phyloP scores from a whole-genome alignment of 2,888 invertebrate species.

The Nephrotoma appendiculata region DNA sequence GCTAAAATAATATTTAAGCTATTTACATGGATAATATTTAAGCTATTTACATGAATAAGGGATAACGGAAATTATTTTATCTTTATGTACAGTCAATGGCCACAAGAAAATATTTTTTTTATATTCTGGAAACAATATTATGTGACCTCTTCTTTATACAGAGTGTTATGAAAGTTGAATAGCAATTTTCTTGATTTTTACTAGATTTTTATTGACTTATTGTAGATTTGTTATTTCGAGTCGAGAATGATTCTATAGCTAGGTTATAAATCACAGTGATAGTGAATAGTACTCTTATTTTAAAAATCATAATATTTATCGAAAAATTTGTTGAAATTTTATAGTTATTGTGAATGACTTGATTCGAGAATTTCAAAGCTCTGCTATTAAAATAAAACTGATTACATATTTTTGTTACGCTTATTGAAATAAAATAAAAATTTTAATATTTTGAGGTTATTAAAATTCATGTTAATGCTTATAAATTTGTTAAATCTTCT shows the following conservation, averaged over 20 bases:
- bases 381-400: neutral
- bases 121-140: neutral
- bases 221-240: neutral
- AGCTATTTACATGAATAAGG: neutral
- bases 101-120: neutral
- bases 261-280: neutral
- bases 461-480: no score
- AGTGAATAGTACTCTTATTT: neutral
- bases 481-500: no score
- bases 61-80: neutral
- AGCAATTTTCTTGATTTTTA: neutral
- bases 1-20: no score
- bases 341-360: neutral
- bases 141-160: neutral
- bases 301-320: neutral
- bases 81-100: neutral
- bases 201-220: neutral
- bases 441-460: no score
- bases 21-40: neutral
- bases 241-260: neutral
- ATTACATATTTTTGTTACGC: no score
- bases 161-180: neutral
- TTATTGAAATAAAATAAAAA: no score
- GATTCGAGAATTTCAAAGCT: neutral
- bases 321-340: neutral